Base-by-base conservation (phyloP, 2,888 invertebrate genomes). In the Brachylomia viminalis region DNA sequence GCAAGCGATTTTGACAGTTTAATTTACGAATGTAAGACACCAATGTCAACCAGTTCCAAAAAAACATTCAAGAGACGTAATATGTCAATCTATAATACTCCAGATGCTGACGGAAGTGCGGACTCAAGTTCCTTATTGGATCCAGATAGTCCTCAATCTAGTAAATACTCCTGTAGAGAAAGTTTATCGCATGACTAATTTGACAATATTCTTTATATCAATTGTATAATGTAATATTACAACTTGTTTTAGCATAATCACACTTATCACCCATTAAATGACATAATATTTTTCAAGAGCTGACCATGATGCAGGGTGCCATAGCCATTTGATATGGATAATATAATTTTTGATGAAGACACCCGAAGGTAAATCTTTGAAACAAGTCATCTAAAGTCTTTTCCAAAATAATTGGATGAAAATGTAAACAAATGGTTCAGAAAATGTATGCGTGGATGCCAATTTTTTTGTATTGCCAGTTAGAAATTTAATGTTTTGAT, bases 1-100 rank as follows among this genome's bases (percentile, higher is more conserved):
- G 88, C 90, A 70, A 91, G 93, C 45, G 90, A 86, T 84, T 88
- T 88, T 52, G 86, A 89, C 71, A 90, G 86, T 82, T 87, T 45
- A 3, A 62, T 87, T 58, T 90, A 90, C 47, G 94, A 93, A 23
- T 93, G 91, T 86, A 78, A 79, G 45, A 95, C 95, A 42, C 95
- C 96, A 42, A 71, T 85, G 20, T 91, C 93, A 8, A 87, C 86
- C 6, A 87, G 82, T 3, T 83, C 82, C 20, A 96, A 94, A 84
- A 96, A 95, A 87, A 91, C 94, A 52, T 96, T 96, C 66, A 96
- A 96, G 88, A 92, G 96, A 77, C 92, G 96, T 38, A 96, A 96
- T 78, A 88, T 96, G 75, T 94, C 95, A n/a, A 91, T 96, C 58
- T 96, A 96, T 78, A 92, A 88, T 77, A 93, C 93, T 47, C 87